Conservation (phyloP, 2,797 vertebrate species). For the Pangasius sanitwongsei region DNA sequence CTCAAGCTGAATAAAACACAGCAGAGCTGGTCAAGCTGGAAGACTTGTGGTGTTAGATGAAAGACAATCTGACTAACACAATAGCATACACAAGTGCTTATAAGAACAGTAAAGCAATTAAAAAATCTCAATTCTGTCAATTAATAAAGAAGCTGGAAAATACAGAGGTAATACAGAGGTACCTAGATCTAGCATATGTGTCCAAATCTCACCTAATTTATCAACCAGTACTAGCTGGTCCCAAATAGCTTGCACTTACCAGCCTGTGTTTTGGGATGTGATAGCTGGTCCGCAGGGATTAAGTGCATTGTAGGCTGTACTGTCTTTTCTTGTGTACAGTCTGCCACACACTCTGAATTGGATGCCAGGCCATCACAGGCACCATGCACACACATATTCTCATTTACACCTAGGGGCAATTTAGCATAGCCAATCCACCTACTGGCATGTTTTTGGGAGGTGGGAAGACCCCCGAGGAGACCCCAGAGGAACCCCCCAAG, state of each 20-base stretch:
- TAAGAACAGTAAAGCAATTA: no score
- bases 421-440: not conserved
- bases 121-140: not conserved
- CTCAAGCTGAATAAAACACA: not conserved
- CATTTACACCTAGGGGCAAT: not conserved
- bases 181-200: not conserved
- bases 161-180: not conserved
- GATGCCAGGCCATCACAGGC: not conserved
- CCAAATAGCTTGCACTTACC: not conserved
- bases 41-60: not conserved
- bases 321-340: conserved; percentile 3
- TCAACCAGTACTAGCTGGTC: not conserved
- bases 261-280: not conserved
- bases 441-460: not conserved
- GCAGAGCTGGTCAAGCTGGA: not conserved
- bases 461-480: not conserved
- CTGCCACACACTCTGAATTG: not conserved
- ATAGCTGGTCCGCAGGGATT: not conserved
- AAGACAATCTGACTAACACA: not conserved
- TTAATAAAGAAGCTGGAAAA: not conserved
- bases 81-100: no score
- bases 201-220: not conserved
- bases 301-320: not conserved
- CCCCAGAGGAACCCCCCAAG: not conserved
- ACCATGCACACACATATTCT: not conserved